Percentiles rank a stretch among this genome's conserved stretches.
Evolutionary conservation across 1,140 invertebrate genomes (phyloP).

Genomic region (Harpegnathos saltator): DNA sequence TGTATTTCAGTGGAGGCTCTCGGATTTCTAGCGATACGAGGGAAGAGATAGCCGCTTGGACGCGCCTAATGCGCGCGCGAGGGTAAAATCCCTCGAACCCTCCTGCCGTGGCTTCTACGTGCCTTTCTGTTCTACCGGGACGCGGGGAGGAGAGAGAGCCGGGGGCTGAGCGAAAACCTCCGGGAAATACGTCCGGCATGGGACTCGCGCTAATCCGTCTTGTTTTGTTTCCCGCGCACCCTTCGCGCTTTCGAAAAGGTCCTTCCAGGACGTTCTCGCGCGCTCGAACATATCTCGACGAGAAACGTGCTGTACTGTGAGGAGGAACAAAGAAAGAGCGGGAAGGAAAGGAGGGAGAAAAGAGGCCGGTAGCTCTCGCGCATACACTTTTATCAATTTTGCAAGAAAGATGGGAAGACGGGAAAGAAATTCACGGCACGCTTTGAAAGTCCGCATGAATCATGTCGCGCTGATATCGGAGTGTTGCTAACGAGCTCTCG

Average conservation of each 20-base stretch:
- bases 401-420: neutral
- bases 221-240: slow-evolving; percentile 27
- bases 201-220: slow-evolving; percentile 42
- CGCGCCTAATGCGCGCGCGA: neutral
- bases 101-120: neutral
- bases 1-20: slow-evolving; percentile 30
- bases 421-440: slow-evolving; percentile 9
- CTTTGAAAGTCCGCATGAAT: slow-evolving; percentile 18
- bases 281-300: neutral
- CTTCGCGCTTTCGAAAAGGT: neutral
- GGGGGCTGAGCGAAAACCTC: slow-evolving; percentile 37
- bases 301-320: neutral
- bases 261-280: slow-evolving; percentile 16
- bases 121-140: neutral
- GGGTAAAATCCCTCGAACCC: slow-evolving; percentile 16
- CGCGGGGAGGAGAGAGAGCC: neutral
- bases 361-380: too few species aligned
- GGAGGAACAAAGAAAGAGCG: too few species aligned
- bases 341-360: neutral
- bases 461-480: slow-evolving; percentile 22
- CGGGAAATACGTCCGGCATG: slow-evolving; percentile 29
- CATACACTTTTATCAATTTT: neutral
- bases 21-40: slow-evolving; percentile 31
- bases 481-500: slow-evolving; percentile 38
- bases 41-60: slow-evolving; percentile 1